phyloP scores from a whole-genome alignment of 2,888 invertebrate genomes.

The Acleris cristana region DNA sequence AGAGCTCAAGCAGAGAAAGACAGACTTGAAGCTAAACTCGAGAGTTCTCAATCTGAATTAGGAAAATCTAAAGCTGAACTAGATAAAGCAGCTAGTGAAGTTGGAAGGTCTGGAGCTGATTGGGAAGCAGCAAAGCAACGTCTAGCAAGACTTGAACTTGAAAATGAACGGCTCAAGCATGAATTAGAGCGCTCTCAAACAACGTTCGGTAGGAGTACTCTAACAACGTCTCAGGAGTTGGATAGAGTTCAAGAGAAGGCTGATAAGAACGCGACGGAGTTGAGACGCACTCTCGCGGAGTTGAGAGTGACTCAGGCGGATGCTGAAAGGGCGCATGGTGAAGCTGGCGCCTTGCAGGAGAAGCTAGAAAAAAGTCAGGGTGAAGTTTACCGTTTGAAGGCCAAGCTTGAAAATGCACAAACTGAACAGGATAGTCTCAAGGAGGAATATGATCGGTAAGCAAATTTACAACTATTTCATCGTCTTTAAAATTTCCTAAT shows the following conservation, averaged over 20 bases:
- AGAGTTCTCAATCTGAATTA: constrained; percentile 95
- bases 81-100: constrained; percentile 95
- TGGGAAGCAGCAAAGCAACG: constrained; percentile 94
- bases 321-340: constrained; percentile 92
- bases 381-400: constrained; percentile 96
- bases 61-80: constrained; percentile 97
- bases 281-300: constrained; percentile 94
- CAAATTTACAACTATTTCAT: constrained; percentile 7
- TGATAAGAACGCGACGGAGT: constrained; percentile 92
- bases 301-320: constrained; percentile 95
- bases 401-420: constrained; percentile 96
- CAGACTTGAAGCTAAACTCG: constrained; percentile 94
- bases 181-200: constrained; percentile 93
- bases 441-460: constrained; percentile 92
- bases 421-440: constrained; percentile 96
- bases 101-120: constrained; percentile 94
- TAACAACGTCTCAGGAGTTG: constrained; percentile 92
- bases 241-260: constrained; percentile 93
- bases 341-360: constrained; percentile 93
- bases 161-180: constrained; percentile 94
- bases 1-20: constrained; percentile 96
- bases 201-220: constrained; percentile 91
- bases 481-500: not conserved
- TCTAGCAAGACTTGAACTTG: constrained; percentile 92
- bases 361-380: constrained; percentile 97